These are phyloP conservation scores for Prolemur simus DNA, from an alignment of 2,113 vertebrate genomes.

Conservation along the genomic window DNA sequence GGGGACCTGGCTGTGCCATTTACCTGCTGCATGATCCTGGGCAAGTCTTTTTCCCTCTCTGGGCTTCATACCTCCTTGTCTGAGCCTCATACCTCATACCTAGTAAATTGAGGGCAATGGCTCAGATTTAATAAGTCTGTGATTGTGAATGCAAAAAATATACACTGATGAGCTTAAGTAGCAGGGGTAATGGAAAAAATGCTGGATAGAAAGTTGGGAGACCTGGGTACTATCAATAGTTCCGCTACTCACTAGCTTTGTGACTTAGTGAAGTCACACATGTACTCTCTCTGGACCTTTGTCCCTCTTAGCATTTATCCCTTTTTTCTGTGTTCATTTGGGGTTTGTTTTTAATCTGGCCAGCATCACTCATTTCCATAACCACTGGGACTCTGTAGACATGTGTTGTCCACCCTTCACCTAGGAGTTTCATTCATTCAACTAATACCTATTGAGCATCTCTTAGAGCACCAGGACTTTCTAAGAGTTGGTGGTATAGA, in stretches of 20 bases:
- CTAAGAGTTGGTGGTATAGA: background rate
- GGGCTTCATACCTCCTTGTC: background rate
- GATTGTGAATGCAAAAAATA: background rate
- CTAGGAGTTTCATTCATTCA: background rate
- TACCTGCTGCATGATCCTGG: background rate
- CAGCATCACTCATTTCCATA: background rate
- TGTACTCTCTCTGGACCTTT: background rate
- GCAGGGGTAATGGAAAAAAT: background rate
- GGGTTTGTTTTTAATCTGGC: background rate
- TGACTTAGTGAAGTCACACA: background rate
- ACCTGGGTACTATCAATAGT: background rate
- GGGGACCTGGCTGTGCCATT: background rate
- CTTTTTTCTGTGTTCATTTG: background rate
- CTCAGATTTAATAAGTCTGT: background rate
- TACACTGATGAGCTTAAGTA: background rate
- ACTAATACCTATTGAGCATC: background rate
- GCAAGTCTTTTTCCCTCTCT: background rate
- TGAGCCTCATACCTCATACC: background rate
- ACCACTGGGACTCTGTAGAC: background rate
- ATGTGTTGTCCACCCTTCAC: background rate
- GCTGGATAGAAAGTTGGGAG: background rate
- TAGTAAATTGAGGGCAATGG: background rate
- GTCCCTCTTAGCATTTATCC: background rate
- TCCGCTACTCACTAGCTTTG: background rate
- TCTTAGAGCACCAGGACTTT: background rate